A percentile compares a stretch with the other conserved stretches of the same genome.
Evolutionary conservation across 2,797 vertebrate genomes (phyloP).

Genomic region (Florisuga fusca): DNA sequence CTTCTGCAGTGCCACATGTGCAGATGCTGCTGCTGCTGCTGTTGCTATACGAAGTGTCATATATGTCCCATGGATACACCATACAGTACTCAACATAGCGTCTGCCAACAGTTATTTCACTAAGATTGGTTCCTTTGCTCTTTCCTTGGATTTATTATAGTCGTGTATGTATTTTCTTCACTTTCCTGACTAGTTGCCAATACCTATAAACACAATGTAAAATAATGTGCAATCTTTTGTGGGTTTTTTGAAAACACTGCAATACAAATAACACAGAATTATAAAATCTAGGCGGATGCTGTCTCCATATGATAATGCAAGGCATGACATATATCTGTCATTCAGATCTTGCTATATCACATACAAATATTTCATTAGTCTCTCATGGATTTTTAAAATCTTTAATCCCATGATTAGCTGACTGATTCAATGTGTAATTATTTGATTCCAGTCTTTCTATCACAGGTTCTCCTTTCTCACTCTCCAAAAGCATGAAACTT

Average conservation of each 20-base stretch:
- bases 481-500: background rate
- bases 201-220: background rate
- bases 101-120: background rate
- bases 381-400: background rate
- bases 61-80: fast-evolving
- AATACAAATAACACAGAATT: background rate
- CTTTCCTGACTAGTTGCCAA: background rate
- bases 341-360: background rate
- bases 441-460: background rate
- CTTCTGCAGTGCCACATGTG: background rate
- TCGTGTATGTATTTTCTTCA: background rate
- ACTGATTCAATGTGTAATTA: background rate
- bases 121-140: background rate
- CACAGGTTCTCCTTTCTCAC: background rate
- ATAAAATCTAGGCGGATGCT: background rate
- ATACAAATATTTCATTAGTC: background rate
- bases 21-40: background rate
- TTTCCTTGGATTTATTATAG: background rate
- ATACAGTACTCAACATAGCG: background rate
- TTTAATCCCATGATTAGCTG: background rate
- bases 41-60: background rate
- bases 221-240: background rate
- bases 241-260: background rate
- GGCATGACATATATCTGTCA: background rate
- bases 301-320: background rate